Percentiles rank a stretch among this genome's conserved stretches.
Conservation (phyloP, 2,888 invertebrate species). For the Scrobipalpa atriplicella region DNA sequence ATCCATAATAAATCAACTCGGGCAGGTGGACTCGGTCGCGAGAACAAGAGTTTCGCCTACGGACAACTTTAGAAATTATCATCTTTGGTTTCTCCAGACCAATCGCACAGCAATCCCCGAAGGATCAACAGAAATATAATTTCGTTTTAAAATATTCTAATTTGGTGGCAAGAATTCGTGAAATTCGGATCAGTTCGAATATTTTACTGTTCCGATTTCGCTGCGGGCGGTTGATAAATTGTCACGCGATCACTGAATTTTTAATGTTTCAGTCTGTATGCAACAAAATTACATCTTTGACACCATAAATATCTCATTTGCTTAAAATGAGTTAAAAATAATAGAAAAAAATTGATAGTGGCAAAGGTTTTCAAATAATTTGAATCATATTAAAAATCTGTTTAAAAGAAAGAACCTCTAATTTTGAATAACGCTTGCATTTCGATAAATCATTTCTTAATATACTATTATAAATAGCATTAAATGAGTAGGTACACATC, state of each 20-base stretch:
- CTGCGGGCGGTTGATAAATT: conserved; percentile 40
- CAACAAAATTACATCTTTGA: conserved; percentile 16
- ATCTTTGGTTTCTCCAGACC: conserved; percentile 51
- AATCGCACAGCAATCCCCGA: conserved; percentile 41
- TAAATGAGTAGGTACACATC: neutral
- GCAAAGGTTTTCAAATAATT: too few relatives aligned
- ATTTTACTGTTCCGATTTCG: conserved; percentile 40
- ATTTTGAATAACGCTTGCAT: too few relatives aligned
- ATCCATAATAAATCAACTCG: conserved; percentile 81
- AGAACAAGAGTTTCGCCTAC: conserved; percentile 74
- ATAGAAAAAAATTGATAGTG: neutral
- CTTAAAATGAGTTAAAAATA: conserved; percentile 27
- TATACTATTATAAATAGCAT: neutral
- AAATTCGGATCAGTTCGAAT: conserved; percentile 53
- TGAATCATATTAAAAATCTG: too few relatives aligned
- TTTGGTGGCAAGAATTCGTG: conserved; percentile 55
- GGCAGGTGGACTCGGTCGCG: conserved; percentile 78
- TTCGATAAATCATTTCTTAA: neutral
- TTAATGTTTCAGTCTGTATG: conserved; percentile 5
- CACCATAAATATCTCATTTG: conserved; percentile 28
- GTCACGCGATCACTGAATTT: conserved; percentile 54
- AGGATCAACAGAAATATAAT: conserved; percentile 28
- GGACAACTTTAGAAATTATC: conserved; percentile 78
- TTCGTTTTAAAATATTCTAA: conserved; percentile 38
- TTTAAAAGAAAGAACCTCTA: too few relatives aligned